These are phyloP conservation scores for Syrphus vitripennis DNA, from an alignment of 2,888 invertebrate species.

Conservation along the genomic window DNA sequence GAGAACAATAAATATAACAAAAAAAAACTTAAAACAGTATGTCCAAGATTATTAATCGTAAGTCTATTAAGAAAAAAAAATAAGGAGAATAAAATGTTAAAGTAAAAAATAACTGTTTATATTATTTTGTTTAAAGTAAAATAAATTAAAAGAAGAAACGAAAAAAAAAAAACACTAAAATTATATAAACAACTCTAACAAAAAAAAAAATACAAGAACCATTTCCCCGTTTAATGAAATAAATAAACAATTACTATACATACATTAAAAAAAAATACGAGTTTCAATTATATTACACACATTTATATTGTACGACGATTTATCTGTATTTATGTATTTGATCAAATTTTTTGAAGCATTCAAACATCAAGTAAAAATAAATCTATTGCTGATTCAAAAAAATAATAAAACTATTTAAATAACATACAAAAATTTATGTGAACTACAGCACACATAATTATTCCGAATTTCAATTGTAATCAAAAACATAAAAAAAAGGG, in stretches of 20 bases:
- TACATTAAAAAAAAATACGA: slow-evolving; percentile 52
- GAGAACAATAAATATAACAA: slow-evolving; percentile 57
- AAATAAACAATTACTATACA: slow-evolving; percentile 42
- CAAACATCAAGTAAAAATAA: slow-evolving; percentile 67
- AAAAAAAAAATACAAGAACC: slow-evolving; percentile 28
- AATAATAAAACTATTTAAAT: slow-evolving; percentile 30
- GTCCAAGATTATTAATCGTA: slow-evolving; percentile 61
- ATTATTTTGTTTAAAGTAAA: slow-evolving; percentile 47
- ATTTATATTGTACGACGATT: slow-evolving; percentile 46
- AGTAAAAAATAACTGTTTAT: slow-evolving; percentile 51
- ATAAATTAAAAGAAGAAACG: too few relatives aligned
- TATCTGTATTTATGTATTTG: slow-evolving; percentile 55
- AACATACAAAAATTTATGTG: slow-evolving; percentile 16
- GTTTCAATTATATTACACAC: slow-evolving; percentile 62
- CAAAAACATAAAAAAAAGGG: slow-evolving; percentile 26
- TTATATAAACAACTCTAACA: slow-evolving; percentile 13
- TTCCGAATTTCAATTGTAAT: slow-evolving; percentile 69
- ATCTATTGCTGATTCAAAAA: slow-evolving; percentile 75
- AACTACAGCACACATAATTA: slow-evolving; percentile 19
- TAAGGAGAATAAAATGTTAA: slow-evolving; percentile 22
- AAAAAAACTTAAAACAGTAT: slow-evolving; percentile 43
- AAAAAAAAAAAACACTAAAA: slow-evolving; percentile 12
- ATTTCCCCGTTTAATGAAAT: slow-evolving; percentile 53
- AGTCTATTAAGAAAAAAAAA: slow-evolving; percentile 33
- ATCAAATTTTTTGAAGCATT: slow-evolving; percentile 37